Percentiles rank a stretch among this genome's conserved stretches.
Evolutionary conservation across 2,797 vertebrate species (phyloP).

Genomic region (Periophthalmus magnuspinnatus): DNA sequence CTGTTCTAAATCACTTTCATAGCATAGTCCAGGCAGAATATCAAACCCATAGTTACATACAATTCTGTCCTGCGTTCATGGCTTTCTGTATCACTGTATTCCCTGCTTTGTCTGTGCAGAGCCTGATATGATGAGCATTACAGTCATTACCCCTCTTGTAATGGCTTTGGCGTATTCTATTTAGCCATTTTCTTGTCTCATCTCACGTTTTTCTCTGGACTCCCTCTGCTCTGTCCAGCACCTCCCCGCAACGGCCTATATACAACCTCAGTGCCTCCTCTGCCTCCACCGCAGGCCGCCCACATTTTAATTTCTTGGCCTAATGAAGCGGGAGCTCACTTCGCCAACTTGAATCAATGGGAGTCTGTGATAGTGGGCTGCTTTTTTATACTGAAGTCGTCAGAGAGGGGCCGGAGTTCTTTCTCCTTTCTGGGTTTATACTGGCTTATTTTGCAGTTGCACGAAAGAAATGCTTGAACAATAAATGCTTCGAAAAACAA

Average conservation of each 20-base stretch:
- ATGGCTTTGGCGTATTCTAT: slow-evolving; percentile 47
- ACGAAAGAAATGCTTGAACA: background rate
- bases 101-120: slow-evolving; percentile 27
- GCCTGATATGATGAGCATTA: slow-evolving; percentile 37
- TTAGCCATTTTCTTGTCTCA: slow-evolving; percentile 17
- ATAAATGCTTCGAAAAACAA: background rate
- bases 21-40: background rate
- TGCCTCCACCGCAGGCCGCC: slow-evolving; percentile 52
- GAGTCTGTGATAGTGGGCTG: slow-evolving; percentile 43
- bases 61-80: slow-evolving; percentile 5
- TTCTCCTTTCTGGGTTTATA: slow-evolving; percentile 3
- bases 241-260: slow-evolving; percentile 36
- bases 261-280: slow-evolving; percentile 38
- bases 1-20: background rate
- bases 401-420: slow-evolving; percentile 28
- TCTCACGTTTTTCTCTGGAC: slow-evolving; percentile 25
- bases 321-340: slow-evolving; percentile 75
- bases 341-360: slow-evolving; percentile 65
- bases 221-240: slow-evolving; percentile 40
- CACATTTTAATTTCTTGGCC: slow-evolving; percentile 82
- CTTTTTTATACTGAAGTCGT: slow-evolving; percentile 54
- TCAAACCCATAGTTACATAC: background rate
- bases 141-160: slow-evolving; percentile 26
- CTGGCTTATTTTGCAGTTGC: background rate
- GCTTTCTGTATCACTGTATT: slow-evolving; percentile 11